phyloP scores from a whole-genome alignment of 2,888 invertebrate genomes.

The Diaprepes abbreviatus region DNA sequence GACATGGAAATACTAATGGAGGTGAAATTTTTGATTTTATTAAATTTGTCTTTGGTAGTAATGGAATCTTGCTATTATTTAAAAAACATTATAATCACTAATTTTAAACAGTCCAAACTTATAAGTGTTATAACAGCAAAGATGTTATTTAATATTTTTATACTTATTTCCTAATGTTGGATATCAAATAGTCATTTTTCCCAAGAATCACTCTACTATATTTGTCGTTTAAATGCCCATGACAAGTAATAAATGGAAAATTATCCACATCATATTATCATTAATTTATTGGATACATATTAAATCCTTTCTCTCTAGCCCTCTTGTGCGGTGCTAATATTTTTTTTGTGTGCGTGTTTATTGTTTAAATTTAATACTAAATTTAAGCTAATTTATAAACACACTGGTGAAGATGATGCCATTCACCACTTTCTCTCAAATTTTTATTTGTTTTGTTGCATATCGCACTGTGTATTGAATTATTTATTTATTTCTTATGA shows the following conservation, averaged over 20 bases:
- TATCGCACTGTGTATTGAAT: background rate
- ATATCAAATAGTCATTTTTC: too few relatives aligned
- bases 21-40: too few relatives aligned
- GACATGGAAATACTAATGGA: too few relatives aligned
- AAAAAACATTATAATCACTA: too few relatives aligned
- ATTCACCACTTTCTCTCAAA: constrained; percentile 24
- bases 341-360: constrained; percentile 14
- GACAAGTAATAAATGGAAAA: constrained; percentile 1
- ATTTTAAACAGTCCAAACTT: too few relatives aligned
- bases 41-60: too few relatives aligned
- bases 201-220: too few relatives aligned
- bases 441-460: constrained; percentile 3
- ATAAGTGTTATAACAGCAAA: too few relatives aligned
- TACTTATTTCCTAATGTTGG: too few relatives aligned
- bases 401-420: constrained; percentile 12
- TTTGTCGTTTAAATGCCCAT: background rate
- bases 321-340: background rate
- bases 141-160: too few relatives aligned
- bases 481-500: background rate
- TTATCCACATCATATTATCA: background rate
- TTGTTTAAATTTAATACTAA: constrained; percentile 19
- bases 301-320: constrained; percentile 2
- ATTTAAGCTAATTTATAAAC: background rate
- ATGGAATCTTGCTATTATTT: too few relatives aligned
- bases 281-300: background rate